Conservation (phyloP, 1,140 invertebrate species). For the Pachypeltis micranthus region DNA sequence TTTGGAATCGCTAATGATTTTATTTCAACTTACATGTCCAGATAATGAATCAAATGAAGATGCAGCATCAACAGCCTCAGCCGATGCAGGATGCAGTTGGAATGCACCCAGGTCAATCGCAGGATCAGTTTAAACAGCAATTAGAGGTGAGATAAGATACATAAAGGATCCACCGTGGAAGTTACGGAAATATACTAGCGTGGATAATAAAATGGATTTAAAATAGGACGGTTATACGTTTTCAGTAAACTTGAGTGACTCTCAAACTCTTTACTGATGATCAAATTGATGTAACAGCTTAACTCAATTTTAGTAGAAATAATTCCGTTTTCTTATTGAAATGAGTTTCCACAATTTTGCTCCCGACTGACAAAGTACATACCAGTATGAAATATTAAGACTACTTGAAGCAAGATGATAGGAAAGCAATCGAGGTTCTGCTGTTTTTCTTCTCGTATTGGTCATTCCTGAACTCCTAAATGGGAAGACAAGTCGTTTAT, state of each 20-base stretch:
- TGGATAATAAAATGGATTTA: slow-evolving; percentile 3
- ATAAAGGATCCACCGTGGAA: neutral
- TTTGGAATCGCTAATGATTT: neutral
- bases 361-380: no score
- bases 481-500: no score
- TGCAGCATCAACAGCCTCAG: slow-evolving; percentile 29
- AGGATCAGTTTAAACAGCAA: slow-evolving; percentile 62
- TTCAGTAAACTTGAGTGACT: slow-evolving; percentile 6
- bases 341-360: no score
- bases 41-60: slow-evolving; percentile 48
- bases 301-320: no score
- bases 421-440: no score
- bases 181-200: neutral
- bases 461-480: no score
- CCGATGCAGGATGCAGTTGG: slow-evolving; percentile 56
- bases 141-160: slow-evolving; percentile 51
- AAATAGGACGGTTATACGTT: neutral
- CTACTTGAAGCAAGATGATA: no score
- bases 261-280: neutral
- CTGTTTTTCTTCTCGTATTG: no score
- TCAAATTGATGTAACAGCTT: neutral
- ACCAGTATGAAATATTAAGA: no score
- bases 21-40: slow-evolving; percentile 15
- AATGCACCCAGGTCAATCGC: slow-evolving; percentile 54
- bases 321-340: no score